Evolutionary conservation across 2,797 vertebrate genomes (phyloP).

Genomic region (Gadopsis marmoratus): DNA sequence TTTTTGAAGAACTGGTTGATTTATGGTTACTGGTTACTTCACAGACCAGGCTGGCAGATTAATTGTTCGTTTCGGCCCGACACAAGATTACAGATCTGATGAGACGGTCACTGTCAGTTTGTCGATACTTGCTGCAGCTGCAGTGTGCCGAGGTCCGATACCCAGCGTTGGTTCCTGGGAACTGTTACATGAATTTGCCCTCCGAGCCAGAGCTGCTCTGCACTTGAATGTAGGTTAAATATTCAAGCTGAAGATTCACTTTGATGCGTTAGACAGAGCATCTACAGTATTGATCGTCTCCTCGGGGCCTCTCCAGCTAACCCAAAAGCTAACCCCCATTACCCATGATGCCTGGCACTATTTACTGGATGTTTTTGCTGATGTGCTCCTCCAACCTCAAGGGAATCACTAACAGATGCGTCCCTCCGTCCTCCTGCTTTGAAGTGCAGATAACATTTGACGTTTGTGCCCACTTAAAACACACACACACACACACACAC

Average conservation of each 20-base stretch:
- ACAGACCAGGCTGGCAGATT: not conserved
- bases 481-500: constrained; percentile 17
- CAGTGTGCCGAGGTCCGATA: not conserved
- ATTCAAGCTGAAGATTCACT: constrained; percentile 18
- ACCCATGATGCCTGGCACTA: constrained; percentile 52
- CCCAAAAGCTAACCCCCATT: constrained; percentile 15
- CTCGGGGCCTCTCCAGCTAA: not conserved
- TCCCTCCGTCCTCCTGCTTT: constrained; percentile 26
- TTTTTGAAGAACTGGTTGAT: not conserved
- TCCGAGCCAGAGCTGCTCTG: constrained; percentile 5
- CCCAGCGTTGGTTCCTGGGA: not conserved
- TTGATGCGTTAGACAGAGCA: constrained; percentile 37
- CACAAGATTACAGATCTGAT: not conserved
- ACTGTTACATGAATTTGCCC: not conserved
- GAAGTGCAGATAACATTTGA: constrained; percentile 41
- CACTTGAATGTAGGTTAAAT: constrained; percentile 16
- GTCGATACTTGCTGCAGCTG: too few species aligned
- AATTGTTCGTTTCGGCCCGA: not conserved
- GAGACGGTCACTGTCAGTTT: not conserved
- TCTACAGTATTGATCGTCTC: constrained; percentile 26
- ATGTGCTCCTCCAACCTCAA: constrained; percentile 38
- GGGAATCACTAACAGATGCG: constrained; percentile 66
- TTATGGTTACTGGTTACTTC: not conserved
- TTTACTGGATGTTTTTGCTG: constrained; percentile 54
- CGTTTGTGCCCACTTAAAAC: constrained; percentile 10